Percentiles rank a stretch among this genome's conserved stretches.
Conservation (phyloP, 1,140 invertebrate genomes). For the Bombus consobrinus region DNA sequence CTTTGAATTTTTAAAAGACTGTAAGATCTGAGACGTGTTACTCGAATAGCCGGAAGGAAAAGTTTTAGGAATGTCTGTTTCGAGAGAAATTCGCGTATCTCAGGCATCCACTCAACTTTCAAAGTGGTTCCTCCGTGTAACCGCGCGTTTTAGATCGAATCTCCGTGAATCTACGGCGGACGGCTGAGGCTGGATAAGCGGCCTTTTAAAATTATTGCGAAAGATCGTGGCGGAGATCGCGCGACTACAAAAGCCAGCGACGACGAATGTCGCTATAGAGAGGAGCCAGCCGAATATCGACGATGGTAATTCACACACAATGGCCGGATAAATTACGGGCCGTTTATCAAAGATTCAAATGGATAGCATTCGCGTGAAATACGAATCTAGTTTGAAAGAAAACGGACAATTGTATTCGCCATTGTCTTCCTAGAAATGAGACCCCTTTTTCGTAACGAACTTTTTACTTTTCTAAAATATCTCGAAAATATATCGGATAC, state of each 20-base stretch:
- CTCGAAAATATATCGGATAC: not conserved
- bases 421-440: not conserved
- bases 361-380: not conserved
- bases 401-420: not conserved
- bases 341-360: conserved; percentile 28
- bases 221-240: conserved; percentile 34
- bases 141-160: conserved; percentile 41
- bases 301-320: conserved; percentile 14
- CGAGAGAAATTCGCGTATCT: conserved; percentile 7
- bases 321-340: conserved; percentile 19
- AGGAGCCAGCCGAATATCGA: conserved; percentile 33
- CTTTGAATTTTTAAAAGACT: not conserved
- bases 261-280: conserved; percentile 10
- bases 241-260: conserved; percentile 12
- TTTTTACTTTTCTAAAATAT: not conserved
- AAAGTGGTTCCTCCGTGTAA: not conserved
- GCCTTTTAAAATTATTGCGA: conserved; percentile 42
- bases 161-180: conserved; percentile 26
- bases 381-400: not conserved
- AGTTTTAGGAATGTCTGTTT: not conserved
- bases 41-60: not conserved
- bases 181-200: conserved; percentile 14
- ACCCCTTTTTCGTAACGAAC: not conserved
- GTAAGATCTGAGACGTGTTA: not conserved
- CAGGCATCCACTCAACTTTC: too few species aligned